phyloP scores from a whole-genome alignment of 2,888 invertebrate genomes.

The Ceramica pisi region DNA sequence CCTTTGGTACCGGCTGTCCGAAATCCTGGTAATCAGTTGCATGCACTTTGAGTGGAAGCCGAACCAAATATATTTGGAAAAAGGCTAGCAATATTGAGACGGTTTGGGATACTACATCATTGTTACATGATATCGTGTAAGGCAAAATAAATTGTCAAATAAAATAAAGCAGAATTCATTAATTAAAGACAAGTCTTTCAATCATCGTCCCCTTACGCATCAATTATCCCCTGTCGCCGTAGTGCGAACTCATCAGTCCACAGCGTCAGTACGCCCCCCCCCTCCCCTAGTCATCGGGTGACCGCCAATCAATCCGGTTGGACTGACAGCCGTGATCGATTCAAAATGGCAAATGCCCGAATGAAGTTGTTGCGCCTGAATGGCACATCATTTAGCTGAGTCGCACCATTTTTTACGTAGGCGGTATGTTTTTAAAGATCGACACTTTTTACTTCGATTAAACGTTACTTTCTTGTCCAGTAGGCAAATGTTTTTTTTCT shows the following conservation, averaged over 20 bases:
- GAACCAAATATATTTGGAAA: no score
- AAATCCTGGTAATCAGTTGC: no score
- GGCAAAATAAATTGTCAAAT: neutral
- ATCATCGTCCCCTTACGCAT: slow-evolving; percentile 6
- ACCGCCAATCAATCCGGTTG: slow-evolving; percentile 34
- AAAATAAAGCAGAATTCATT: neutral
- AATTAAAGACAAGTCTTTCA: neutral
- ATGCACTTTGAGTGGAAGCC: no score
- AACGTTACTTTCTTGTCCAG: no score
- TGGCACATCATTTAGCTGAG: slow-evolving; percentile 9
- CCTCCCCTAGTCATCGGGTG: slow-evolving; percentile 8
- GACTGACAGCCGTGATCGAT: slow-evolving; percentile 16
- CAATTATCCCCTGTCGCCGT: slow-evolving; percentile 11
- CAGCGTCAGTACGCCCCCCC: neutral
- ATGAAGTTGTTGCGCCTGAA: slow-evolving; percentile 17
- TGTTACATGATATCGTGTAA: neutral
- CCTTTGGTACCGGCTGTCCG: no score
- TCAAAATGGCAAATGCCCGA: slow-evolving; percentile 15
- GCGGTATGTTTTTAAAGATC: neutral
- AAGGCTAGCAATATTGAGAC: no score
- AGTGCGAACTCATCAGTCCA: slow-evolving; percentile 26
- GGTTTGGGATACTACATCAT: no score
- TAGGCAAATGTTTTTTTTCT: no score
- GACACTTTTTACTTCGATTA: no score
- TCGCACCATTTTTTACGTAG: neutral